These are phyloP conservation scores for Podarcis muralis DNA, from an alignment of 2,113 vertebrate species.

Conservation along the genomic window DNA sequence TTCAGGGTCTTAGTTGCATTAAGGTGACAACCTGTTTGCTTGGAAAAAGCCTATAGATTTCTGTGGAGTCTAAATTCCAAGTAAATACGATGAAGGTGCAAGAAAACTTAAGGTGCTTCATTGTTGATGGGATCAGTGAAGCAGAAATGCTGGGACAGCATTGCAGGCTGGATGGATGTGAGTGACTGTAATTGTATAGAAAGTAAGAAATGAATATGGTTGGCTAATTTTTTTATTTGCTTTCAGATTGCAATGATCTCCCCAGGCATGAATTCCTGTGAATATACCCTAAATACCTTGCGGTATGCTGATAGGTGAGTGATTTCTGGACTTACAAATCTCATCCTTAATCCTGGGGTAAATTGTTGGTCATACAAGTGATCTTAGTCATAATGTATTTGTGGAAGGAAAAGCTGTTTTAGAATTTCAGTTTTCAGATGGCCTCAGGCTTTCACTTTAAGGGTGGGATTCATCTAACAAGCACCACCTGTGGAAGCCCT, in stretches of 20 bases:
- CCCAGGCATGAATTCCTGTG: slow-evolving; percentile 92
- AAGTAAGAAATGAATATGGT: neutral
- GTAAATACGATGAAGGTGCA: neutral
- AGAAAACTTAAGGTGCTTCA: neutral
- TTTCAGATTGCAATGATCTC: slow-evolving; percentile 97
- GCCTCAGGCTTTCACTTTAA: neutral
- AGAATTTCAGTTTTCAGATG: neutral
- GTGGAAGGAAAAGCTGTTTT: neutral
- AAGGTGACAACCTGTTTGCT: neutral
- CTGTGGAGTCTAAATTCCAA: neutral
- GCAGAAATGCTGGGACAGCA: neutral
- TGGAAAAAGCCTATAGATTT: neutral
- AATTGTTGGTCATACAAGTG: neutral
- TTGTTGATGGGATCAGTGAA: neutral
- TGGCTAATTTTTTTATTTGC: slow-evolving; percentile 29
- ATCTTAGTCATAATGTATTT: neutral
- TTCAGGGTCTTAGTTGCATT: neutral
- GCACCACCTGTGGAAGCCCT: neutral
- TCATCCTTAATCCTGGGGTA: neutral
- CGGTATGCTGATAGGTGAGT: slow-evolving; percentile 95
- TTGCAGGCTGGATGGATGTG: neutral
- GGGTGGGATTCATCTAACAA: no score
- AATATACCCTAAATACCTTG: slow-evolving; percentile 96
- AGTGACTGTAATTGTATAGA: neutral
- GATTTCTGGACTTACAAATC: slow-evolving; percentile 7